phyloP scores from a whole-genome alignment of 2,888 invertebrate species.

The Xiphydria camelus region DNA sequence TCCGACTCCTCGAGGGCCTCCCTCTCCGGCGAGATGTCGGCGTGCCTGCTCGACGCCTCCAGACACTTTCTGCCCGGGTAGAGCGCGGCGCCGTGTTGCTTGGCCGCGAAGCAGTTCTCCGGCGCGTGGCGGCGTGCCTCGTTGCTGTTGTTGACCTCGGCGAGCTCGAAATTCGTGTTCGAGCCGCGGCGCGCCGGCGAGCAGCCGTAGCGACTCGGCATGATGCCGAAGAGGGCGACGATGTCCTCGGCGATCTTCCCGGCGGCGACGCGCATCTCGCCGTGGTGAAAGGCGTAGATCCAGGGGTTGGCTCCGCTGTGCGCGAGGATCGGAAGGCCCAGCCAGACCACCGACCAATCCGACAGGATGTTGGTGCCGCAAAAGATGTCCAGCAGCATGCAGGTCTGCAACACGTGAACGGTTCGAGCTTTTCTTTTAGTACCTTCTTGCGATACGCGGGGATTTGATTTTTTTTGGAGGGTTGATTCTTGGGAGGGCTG shows the following conservation, averaged over 20 bases:
- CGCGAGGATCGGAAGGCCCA: slow-evolving; percentile 64
- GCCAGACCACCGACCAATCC: slow-evolving; percentile 62
- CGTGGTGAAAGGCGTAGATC: slow-evolving; percentile 68
- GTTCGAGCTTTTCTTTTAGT: no score
- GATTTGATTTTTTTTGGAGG: no score
- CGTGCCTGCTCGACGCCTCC: slow-evolving; percentile 35
- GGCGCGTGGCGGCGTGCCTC: slow-evolving; percentile 41
- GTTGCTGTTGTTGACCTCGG: slow-evolving; percentile 42
- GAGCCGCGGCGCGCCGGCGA: slow-evolving; percentile 46
- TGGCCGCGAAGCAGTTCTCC: slow-evolving; percentile 49
- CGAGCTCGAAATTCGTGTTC: slow-evolving; percentile 47
- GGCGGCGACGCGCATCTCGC: slow-evolving; percentile 65
- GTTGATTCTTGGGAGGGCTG: no score
- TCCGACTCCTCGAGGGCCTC: slow-evolving; percentile 25
- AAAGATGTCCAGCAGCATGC: slow-evolving; percentile 62
- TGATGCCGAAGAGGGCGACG: slow-evolving; percentile 54
- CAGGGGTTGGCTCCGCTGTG: slow-evolving; percentile 68
- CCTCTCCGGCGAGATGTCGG: slow-evolving; percentile 46
- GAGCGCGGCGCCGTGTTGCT: slow-evolving; percentile 33
- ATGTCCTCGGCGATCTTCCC: slow-evolving; percentile 62
- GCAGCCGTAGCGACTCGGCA: slow-evolving; percentile 49
- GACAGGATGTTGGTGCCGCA: slow-evolving; percentile 60
- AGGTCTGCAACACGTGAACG: slow-evolving; percentile 54
- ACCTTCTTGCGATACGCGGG: no score
- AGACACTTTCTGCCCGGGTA: slow-evolving; percentile 37